These are phyloP conservation scores for Corella eumyota DNA, from an alignment of 23 tunicate genomes.

Conservation along the genomic window DNA sequence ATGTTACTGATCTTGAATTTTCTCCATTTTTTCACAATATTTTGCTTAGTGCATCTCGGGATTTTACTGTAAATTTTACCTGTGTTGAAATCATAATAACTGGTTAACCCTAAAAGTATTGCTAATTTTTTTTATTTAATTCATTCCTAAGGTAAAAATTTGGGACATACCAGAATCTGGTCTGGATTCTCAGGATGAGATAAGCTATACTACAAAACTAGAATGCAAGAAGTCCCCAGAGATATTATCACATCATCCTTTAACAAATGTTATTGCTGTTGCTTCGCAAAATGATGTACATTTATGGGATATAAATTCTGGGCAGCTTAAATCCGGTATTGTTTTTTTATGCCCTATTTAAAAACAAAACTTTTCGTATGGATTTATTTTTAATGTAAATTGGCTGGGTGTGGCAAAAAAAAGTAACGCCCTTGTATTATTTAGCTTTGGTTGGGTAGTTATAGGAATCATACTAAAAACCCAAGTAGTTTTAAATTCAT, in stretches of 20 bases:
- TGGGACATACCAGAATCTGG: slow-evolving; percentile 74
- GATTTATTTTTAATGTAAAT: too few species aligned
- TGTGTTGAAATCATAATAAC: slow-evolving; percentile 3
- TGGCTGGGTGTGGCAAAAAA: too few species aligned
- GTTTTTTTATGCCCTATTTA: too few species aligned
- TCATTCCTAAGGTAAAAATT: slow-evolving; percentile 61
- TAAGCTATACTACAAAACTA: too few species aligned
- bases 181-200: too few species aligned
- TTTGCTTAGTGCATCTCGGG: slow-evolving; percentile 69
- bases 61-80: slow-evolving; percentile 66
- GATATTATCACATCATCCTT: slow-evolving; percentile 34
- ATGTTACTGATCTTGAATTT: slow-evolving; percentile 63
- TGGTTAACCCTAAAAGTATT: neutral
- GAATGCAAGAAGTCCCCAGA: too few species aligned
- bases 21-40: slow-evolving; percentile 68
- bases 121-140: too few species aligned
- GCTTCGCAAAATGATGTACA: slow-evolving; percentile 25
- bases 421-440: too few species aligned
- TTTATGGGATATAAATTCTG: slow-evolving; percentile 8
- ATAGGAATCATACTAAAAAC: too few species aligned
- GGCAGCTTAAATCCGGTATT: slow-evolving; percentile 1
- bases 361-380: too few species aligned
- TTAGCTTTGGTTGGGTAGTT: too few species aligned
- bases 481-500: too few species aligned
- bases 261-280: slow-evolving; percentile 42